These are phyloP conservation scores for Ganaspis sp. DNA, from an alignment of 1,140 invertebrate species.

Conservation along the genomic window DNA sequence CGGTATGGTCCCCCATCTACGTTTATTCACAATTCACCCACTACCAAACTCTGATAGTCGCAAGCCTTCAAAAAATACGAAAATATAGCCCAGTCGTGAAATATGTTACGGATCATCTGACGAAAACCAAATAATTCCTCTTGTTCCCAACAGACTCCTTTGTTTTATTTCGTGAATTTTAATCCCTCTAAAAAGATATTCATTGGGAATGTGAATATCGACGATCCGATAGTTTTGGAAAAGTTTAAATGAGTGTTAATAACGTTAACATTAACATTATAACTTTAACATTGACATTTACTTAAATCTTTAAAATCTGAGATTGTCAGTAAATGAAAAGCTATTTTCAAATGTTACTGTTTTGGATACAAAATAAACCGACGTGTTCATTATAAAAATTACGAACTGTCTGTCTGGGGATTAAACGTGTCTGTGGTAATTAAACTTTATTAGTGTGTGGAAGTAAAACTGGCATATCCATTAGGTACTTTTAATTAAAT, in stretches of 20 bases:
- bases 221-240: neutral
- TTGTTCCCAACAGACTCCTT: conserved; percentile 8
- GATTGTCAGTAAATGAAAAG: neutral
- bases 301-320: too few species aligned
- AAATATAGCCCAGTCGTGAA: conserved; percentile 33
- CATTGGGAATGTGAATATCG: neutral
- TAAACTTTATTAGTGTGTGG: conserved; percentile 1
- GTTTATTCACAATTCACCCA: neutral
- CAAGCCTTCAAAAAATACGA: conserved; percentile 7
- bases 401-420: neutral
- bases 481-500: conserved; percentile 5
- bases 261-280: too few species aligned
- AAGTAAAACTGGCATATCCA: conserved; percentile 1
- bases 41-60: conserved; percentile 21
- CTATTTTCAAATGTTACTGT: neutral
- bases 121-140: conserved; percentile 15
- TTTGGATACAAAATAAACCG: neutral
- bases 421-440: neutral
- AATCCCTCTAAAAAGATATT: neutral
- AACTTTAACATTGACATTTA: too few species aligned
- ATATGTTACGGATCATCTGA: conserved; percentile 28
- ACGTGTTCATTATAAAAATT: conserved; percentile 7
- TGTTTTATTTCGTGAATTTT: neutral
- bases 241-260: too few species aligned
- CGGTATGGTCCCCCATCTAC: neutral